phyloP scores from a whole-genome alignment of 2,888 invertebrate species.

The Apodemia mormo region DNA sequence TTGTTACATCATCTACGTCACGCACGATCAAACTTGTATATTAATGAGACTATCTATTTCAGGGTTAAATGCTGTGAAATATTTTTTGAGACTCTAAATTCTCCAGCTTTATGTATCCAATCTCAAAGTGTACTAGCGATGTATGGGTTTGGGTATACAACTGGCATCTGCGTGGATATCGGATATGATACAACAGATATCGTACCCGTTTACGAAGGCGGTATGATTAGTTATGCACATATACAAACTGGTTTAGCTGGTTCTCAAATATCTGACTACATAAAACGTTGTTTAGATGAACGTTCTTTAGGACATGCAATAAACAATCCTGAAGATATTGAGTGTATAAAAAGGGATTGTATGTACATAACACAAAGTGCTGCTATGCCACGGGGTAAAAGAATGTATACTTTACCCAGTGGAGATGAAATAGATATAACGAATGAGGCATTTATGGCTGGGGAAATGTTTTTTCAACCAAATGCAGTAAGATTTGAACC shows the following conservation, averaged over 20 bases:
- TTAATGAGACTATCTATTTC: conserved; percentile 35
- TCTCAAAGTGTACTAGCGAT: conserved; percentile 55
- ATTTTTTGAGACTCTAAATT: conserved; percentile 64
- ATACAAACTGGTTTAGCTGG: conserved; percentile 54
- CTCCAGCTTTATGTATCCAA: conserved; percentile 60
- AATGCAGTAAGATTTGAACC: conserved; percentile 38
- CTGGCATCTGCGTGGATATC: conserved; percentile 64
- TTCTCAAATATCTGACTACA: conserved; percentile 44
- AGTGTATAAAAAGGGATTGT: conserved; percentile 45
- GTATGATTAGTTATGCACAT: conserved; percentile 54
- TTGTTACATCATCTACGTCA: no score
- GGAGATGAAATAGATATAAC: conserved; percentile 45
- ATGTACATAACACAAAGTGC: conserved; percentile 49
- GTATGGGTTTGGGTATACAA: conserved; percentile 61
- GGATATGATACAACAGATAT: conserved; percentile 57
- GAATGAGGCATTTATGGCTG: conserved; percentile 49
- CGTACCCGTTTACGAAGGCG: conserved; percentile 63
- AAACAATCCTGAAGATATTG: conserved; percentile 40
- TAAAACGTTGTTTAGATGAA: conserved; percentile 45
- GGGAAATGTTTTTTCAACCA: conserved; percentile 56
- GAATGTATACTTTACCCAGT: conserved; percentile 45
- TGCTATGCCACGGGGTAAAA: conserved; percentile 40
- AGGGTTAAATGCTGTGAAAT: conserved; percentile 65
- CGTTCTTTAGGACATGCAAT: conserved; percentile 43
- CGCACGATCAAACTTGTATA: no score